phyloP scores from a whole-genome alignment of 2,113 vertebrate genomes.

The Vimba vimba region DNA sequence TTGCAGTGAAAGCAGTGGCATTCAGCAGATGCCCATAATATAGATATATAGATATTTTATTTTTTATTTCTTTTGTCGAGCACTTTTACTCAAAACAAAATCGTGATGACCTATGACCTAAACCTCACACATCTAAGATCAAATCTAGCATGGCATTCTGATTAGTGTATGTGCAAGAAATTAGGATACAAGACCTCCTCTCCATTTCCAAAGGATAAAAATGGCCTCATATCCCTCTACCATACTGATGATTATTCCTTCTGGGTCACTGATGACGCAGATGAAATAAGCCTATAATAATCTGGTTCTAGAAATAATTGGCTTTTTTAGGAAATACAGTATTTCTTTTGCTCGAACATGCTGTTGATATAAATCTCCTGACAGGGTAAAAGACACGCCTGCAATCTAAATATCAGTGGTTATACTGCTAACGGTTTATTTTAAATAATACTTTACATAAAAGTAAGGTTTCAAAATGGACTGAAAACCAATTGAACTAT shows the following conservation, averaged over 20 bases:
- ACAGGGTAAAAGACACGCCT: background rate
- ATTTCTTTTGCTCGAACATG: background rate
- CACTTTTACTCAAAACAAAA: constrained; percentile 21
- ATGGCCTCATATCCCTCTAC: background rate
- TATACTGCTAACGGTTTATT: background rate
- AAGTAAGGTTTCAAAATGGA: background rate
- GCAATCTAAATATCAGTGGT: background rate
- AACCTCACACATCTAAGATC: constrained; percentile 45
- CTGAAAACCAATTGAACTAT: background rate
- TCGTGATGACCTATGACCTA: constrained; percentile 41
- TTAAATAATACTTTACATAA: background rate
- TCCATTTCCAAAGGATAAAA: background rate
- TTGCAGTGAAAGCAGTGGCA: background rate
- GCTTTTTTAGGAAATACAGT: background rate
- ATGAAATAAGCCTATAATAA: constrained; percentile 18
- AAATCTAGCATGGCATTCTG: constrained; percentile 51
- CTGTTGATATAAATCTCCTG: background rate
- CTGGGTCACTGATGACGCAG: constrained; percentile 22
- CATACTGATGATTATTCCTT: constrained; percentile 23
- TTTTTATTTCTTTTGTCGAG: no score
- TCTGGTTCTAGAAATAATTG: constrained; percentile 4
- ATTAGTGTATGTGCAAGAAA: background rate
- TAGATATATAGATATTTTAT: background rate
- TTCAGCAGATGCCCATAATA: constrained; percentile 15
- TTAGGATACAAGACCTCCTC: background rate